These are phyloP conservation scores for Leptinotarsa rubiginosa DNA, from an alignment of 2,888 invertebrate species.

Conservation along the genomic window DNA sequence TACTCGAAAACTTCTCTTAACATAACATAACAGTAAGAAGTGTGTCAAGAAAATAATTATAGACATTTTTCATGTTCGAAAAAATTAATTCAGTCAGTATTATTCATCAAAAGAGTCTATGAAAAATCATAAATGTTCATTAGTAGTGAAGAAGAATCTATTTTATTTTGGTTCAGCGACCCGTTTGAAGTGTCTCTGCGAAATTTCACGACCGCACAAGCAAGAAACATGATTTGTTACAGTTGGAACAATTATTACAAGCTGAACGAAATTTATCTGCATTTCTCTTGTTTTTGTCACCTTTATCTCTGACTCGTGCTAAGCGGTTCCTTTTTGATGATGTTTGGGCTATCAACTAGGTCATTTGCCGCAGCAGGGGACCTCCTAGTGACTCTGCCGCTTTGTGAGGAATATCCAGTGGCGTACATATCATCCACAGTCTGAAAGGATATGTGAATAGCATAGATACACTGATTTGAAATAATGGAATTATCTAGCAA, in stretches of 20 bases:
- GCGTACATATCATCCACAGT: neutral
- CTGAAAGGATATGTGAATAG: too few species aligned
- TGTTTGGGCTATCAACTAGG: constrained; percentile 34
- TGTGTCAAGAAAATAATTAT: too few species aligned
- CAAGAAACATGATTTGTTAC: constrained; percentile 11
- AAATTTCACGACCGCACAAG: neutral
- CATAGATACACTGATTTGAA: too few species aligned
- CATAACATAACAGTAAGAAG: too few species aligned
- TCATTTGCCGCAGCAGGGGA: constrained; percentile 28
- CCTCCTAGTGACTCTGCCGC: constrained; percentile 25
- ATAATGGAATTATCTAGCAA: too few species aligned
- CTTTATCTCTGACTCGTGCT: constrained; percentile 32
- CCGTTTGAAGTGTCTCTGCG: neutral
- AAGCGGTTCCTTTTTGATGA: constrained; percentile 27
- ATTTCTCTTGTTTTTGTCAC: constrained; percentile 32
- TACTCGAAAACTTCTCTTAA: too few species aligned
- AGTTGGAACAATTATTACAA: neutral
- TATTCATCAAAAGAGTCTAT: neutral
- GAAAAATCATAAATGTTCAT: neutral
- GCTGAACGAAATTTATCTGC: constrained; percentile 14
- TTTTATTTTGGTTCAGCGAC: neutral
- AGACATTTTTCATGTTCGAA: too few species aligned
- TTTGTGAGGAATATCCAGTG: constrained; percentile 10
- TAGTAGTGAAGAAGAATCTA: neutral
- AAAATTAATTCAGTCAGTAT: too few species aligned